Percentiles rank a stretch among this genome's conserved stretches.
Conservation (phyloP, 2,113 vertebrate species). For the Oncorhynchus nerka region DNA sequence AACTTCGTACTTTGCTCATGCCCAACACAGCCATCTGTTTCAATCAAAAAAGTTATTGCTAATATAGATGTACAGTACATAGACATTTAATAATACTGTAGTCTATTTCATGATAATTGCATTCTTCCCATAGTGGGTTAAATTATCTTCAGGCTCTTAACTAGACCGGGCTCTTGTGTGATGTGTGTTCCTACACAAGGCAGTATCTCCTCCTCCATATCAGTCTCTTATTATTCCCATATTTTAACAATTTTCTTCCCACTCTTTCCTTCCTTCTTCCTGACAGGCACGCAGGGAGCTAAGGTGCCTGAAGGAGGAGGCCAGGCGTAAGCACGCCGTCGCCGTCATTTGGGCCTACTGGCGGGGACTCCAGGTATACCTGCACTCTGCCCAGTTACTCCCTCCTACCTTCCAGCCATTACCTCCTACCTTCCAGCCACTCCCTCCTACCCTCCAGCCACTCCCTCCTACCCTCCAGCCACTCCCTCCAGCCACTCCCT, state of each 20-base stretch:
- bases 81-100: too few relatives aligned
- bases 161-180: constrained; percentile 24
- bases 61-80: neutral
- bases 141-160: constrained; percentile 17
- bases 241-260: constrained; percentile 56
- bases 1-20: constrained; percentile 23
- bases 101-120: constrained; percentile 18
- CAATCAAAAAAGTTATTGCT: constrained; percentile 24
- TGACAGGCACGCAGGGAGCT: constrained; percentile 95
- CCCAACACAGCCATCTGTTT: constrained; percentile 25
- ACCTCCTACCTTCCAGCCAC: constrained; percentile 41
- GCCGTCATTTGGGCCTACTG: constrained; percentile 99
- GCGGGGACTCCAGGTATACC: constrained; percentile 98
- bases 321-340: constrained; percentile 96
- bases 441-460: constrained; percentile 30
- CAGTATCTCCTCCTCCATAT: constrained; percentile 25
- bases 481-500: constrained; percentile 14
- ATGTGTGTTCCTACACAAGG: constrained; percentile 40
- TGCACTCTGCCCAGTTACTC: constrained; percentile 40
- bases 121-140: constrained; percentile 3
- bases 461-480: constrained; percentile 23
- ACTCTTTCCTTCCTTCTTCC: constrained; percentile 36
- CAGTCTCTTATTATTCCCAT: constrained; percentile 46
- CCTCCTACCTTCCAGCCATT: neutral
- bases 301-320: constrained; percentile 96